Percentiles rank a stretch among this genome's conserved stretches.
phyloP scores from a whole-genome alignment of 2,113 vertebrate genomes.

The Micromys minutus region DNA sequence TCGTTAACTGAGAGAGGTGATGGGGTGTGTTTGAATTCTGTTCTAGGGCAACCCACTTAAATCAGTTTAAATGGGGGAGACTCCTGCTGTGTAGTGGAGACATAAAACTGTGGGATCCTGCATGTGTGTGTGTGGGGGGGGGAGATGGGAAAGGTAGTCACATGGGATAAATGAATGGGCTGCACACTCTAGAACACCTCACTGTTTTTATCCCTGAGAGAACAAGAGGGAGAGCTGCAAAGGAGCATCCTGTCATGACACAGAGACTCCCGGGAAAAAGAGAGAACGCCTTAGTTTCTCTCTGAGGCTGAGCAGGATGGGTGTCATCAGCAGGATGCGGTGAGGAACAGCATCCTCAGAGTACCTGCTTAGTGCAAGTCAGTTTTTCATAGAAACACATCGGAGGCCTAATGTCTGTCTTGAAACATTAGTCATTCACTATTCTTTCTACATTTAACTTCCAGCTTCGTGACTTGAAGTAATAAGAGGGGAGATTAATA shows the following conservation, averaged over 20 bases:
- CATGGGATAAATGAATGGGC: background rate
- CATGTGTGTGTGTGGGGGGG: too few relatives aligned
- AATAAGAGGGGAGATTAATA: conserved; percentile 1
- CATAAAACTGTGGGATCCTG: background rate
- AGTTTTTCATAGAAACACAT: background rate
- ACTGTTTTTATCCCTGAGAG: background rate
- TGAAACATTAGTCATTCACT: background rate
- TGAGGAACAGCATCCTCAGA: background rate
- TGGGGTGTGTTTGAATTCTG: background rate
- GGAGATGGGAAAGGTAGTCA: background rate
- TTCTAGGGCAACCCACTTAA: background rate
- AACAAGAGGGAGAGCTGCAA: background rate
- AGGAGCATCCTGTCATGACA: background rate
- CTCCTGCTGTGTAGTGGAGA: background rate
- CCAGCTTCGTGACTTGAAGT: background rate
- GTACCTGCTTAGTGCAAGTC: background rate
- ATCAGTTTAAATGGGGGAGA: background rate
- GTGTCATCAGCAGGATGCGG: background rate
- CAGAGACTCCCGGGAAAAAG: conserved; percentile 7
- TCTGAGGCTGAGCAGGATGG: background rate
- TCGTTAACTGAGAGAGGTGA: background rate
- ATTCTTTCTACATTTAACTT: background rate
- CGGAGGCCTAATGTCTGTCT: background rate
- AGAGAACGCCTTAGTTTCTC: background rate
- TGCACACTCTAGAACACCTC: background rate